Evolutionary conservation across 2,888 invertebrate species (phyloP), one percentile per base, ranked within the genome.

Genomic region (Cephalotes varians): DNA sequence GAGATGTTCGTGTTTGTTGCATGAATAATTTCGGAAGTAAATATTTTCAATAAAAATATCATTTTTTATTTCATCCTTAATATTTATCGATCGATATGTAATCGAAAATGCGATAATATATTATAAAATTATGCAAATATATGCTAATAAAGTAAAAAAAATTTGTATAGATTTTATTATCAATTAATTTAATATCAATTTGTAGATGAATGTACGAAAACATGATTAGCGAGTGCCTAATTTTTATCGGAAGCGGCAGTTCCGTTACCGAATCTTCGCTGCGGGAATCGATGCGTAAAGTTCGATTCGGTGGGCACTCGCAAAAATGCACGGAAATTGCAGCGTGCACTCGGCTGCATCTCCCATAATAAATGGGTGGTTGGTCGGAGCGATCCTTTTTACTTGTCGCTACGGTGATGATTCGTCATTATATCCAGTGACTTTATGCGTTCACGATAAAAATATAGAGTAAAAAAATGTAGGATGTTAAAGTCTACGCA

Each of bases 241-340:
- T 44, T 56, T 44, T 54, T 64, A 64, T 51, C 82, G 74, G 73
- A 82, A 81, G 71, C 65, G 60, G 37, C 69, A 69, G 84, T 86
- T 87, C 76, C 81, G 81, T 65, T 82, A 80, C 72, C 81, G 67
- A 77, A 84, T 79, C 84, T 71, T 74, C 77, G 51, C 47, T 82
- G 76, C 81, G 85, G 67, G 84, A 88, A 82, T 83, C 56, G 76
- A 47, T 49, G 58, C 79, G 31, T 73, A 44, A 84, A 84, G 21
- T 49, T 65, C 28, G 73, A 34, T 77, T 77, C 74, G 37, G 44
- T 74, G 37, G 31, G 18, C 37, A 81, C 65, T 54, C 34, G 47
- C 31, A 67, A 69, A 51, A 82, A 60, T 64, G 54, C n/a, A 18
- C 62, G 81, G 64, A 83, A 83, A 81, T 83, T 83, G 83, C 60